Base-by-base conservation (phyloP, 2,113 vertebrate species). In the Seriola dumerili region DNA sequence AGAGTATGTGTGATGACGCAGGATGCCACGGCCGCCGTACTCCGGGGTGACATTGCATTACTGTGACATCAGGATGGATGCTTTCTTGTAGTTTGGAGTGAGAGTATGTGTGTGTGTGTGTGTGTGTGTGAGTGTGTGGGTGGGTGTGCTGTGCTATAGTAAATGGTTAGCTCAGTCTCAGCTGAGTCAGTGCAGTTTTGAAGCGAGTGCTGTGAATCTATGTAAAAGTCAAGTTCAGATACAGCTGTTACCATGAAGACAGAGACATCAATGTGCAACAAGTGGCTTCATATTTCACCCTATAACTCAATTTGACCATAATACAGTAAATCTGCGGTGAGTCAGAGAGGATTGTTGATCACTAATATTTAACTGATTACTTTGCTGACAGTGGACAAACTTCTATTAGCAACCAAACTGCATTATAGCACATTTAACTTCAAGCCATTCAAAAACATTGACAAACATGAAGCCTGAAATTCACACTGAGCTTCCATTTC, bases 1-100 rank as follows among this genome's bases (percentile, higher is more conserved):
- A 44, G 70, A 72, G 46, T 72, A 58, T 21, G 66, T 72, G 64
- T 71, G 72, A 85, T 87, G 86, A 68, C 76, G 86, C 84, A 76
- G 76, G 72, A 80, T 6, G 14, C 58, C 63, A 25, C 14, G 48
- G 46, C 40, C 16, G 4, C 25, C 1, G 0, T 65, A 52, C 66
- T 63, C 57, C 3, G 10, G 40, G 71, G 70, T 85, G 74, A 57
- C 66, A 72, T n/a, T 21, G 21, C n/a, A 32, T 76, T 75, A 85
- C 80, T 77, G 67, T 64, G 76, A 81, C 67, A 79, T 80, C 81
- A 80, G 63, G 59, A 21, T 16, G 5, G 34, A 67, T 4, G 7
- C 50, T 75, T 80, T 66, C 34, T 52, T 57, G 36, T 61, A 58
- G 76, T 36, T 68, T 76, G 5, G n/a, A 69, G 40, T 63, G 40